Base-by-base conservation (phyloP, 30 jellyfish, hydroid and myxozoan genomes). In the Sanderia malayensis region DNA sequence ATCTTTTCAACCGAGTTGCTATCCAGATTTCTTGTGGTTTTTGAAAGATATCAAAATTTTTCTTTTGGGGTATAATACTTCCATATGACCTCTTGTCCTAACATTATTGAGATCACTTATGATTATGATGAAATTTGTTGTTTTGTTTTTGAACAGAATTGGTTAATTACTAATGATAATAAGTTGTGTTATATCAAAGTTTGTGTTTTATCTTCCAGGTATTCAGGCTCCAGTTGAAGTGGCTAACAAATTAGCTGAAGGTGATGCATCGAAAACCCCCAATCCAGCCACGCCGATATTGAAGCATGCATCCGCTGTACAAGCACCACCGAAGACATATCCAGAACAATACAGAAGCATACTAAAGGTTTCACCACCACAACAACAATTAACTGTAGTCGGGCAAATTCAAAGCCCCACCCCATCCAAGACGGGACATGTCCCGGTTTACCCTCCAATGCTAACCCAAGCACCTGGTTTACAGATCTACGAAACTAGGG, bases 191-290 rank as follows among this genome's bases (percentile, higher is more conserved):
- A n/a, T n/a, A n/a, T n/a, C n/a, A n/a, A n/a, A n/a, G n/a, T n/a
- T n/a, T n/a, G n/a, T n/a, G n/a, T 13, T 30, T 31, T 1, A 24
- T 69, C 2, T 58, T 73, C 20, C 58, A 88, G 97, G 97, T 77
- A 88, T 88, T n/a, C 97, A 88, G 75, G 95, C 97, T 1, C 97
- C 97, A 15, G 81, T 66, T 22, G 97, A 88, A 81, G 92, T 88
- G 24, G 87, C 95, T 19, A 80, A 49, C 53, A 80, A 76, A 73
- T 60, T 74, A 33, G 83, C 95, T 7, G 97, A 81, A 29, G 84
- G 33, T 0, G 90, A 81, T 31, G 84, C 84, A 22, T 44, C 92
- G 57, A 80, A 69, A 46, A 33, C 73, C 8, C 57, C 19, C 17
- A 64, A 21, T 31, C 41, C 84, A 10, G 41, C 44, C 53, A 73